Base-by-base conservation (phyloP, 2,113 vertebrate genomes). In the Nesoenas mayeri region DNA sequence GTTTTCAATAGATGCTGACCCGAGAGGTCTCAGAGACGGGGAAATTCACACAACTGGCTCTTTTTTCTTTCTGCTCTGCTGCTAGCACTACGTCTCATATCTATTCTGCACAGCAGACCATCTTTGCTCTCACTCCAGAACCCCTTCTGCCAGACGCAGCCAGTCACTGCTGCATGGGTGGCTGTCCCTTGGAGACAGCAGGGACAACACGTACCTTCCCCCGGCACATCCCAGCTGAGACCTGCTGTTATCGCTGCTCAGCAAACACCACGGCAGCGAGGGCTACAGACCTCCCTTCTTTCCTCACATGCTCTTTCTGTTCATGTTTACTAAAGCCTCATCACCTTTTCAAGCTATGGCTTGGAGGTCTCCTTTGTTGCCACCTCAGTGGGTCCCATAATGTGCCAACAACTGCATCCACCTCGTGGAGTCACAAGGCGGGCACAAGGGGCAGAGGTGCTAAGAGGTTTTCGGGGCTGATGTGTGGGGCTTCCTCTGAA, bases 231-330 rank as follows among this genome's bases (percentile, higher is more conserved):
- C 71, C 94, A 40, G 71, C 50, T 70, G 85, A 70, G 64, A 82
- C 71, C 81, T 53, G 81, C 71, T 91, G 53, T 48, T 87, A 25
- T 12, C 57, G 29, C 57, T 0, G 0, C 38, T 56, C 10, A 0
- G 58, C 0, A 0, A 50, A 62, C 51, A 12, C 14, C 0, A 1
- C 18, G 2, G 69, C 69, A 71, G 48, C 1, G 1, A 61, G 53
- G 75, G 48, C 70, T 44, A 60, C 54, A 62, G 40, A 31, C 31
- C 36, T 79, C 34, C 50, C n/a, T 75, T 25, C 79, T n/a, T 69
- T 54, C 74, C 50, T 77, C 62, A 40, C 57, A 40, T 0, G 0
- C 32, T 64, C 31, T 71, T 85, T 71, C 42, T 69, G 18, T 28
- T 7, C 18, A 0, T 7, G 26, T 70, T 93, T 54, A 4, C 51